A percentile compares a stretch with the other conserved stretches of the same genome.
phyloP scores from a whole-genome alignment of 2,888 invertebrate species.

The Glaucopsyche alexis region DNA sequence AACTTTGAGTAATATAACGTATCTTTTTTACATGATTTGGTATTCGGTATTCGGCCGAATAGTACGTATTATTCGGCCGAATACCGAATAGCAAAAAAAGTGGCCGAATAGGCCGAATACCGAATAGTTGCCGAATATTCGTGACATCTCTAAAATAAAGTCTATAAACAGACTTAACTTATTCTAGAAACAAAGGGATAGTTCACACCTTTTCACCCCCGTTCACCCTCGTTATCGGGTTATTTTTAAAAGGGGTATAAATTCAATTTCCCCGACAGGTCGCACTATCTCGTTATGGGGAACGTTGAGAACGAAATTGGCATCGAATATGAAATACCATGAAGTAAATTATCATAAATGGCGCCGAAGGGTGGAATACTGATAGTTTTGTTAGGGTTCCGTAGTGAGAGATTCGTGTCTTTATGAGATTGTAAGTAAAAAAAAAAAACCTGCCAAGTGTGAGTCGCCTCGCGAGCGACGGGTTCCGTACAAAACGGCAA shows the following conservation, averaged over 20 bases:
- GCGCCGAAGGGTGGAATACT: slow-evolving; percentile 14
- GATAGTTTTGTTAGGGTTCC: slow-evolving; percentile 6
- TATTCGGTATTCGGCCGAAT: too few relatives aligned
- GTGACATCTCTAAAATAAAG: slow-evolving; percentile 1
- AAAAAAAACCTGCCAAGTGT: too few relatives aligned
- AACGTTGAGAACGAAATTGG: slow-evolving; percentile 19
- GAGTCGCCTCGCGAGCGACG: too few relatives aligned
- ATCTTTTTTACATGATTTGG: too few relatives aligned
- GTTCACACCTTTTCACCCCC: slow-evolving; percentile 9
- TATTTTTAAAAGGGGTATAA: slow-evolving; percentile 20
- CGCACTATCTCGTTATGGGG: slow-evolving; percentile 17
- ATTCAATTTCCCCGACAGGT: slow-evolving; percentile 26
- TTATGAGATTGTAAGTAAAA: too few relatives aligned
- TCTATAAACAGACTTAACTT: slow-evolving; percentile 16
- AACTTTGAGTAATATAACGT: too few relatives aligned
- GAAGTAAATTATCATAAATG: slow-evolving; percentile 25
- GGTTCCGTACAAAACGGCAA: too few relatives aligned
- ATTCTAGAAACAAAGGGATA: slow-evolving; percentile 1
- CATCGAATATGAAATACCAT: slow-evolving; percentile 24
- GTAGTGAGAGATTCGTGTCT: neutral
- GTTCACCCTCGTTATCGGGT: slow-evolving; percentile 15
- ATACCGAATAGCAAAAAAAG: too few relatives aligned
- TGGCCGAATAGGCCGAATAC: too few relatives aligned
- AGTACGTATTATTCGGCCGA: too few relatives aligned
- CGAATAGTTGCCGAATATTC: too few relatives aligned